Percentiles rank a stretch among this genome's conserved stretches.
Conservation (phyloP, 1,140 invertebrate genomes). For the Kradibia gibbosae region DNA sequence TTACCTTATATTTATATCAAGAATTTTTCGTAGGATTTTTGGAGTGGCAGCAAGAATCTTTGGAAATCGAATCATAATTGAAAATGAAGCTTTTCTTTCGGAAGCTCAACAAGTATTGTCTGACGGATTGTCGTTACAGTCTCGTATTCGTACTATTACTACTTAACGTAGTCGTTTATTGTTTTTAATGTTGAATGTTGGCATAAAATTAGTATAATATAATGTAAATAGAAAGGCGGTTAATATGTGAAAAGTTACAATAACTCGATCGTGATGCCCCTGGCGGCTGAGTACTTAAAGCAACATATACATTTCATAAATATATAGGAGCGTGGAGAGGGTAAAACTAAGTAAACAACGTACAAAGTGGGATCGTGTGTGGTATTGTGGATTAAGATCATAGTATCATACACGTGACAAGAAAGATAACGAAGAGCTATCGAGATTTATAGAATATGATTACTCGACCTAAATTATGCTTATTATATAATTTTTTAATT, state of each 20-base stretch:
- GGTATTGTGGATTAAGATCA: too few relatives aligned
- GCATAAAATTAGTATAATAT: too few relatives aligned
- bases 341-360: not conserved
- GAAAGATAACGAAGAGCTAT: too few relatives aligned
- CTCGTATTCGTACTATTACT: not conserved
- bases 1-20: constrained; percentile 56
- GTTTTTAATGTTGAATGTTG: not conserved
- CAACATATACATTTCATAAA: not conserved
- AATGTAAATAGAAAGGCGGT: not conserved
- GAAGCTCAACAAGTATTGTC: not conserved
- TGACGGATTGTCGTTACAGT: not conserved
- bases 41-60: constrained; percentile 47
- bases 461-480: too few relatives aligned
- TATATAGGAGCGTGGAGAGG: not conserved
- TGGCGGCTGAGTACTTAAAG: not conserved
- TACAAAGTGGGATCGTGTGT: not conserved
- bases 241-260: not conserved
- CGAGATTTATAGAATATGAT: too few relatives aligned
- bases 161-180: not conserved
- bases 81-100: not conserved
- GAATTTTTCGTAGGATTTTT: constrained; percentile 52
- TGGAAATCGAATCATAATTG: constrained; percentile 54
- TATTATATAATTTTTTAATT: too few relatives aligned
- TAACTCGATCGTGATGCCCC: not conserved
- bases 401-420: too few relatives aligned